These are phyloP conservation scores for Urechis unicinctus DNA, from an alignment of 2,888 invertebrate species.

Conservation along the genomic window DNA sequence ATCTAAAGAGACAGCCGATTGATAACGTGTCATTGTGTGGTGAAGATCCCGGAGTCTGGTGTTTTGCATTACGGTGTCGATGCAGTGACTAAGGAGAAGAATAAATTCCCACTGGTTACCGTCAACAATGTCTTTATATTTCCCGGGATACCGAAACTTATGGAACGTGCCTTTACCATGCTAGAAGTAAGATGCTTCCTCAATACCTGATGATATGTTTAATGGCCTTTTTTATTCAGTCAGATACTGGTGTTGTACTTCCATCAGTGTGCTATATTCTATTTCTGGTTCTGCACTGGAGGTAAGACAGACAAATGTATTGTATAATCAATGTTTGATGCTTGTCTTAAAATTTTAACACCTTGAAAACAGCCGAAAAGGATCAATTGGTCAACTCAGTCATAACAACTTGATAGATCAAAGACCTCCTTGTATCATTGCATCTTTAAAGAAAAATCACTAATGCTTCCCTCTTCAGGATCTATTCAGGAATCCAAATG, in stretches of 20 bases:
- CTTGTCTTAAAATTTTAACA: no score
- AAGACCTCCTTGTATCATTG: no score
- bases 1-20: no score
- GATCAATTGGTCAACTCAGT: no score
- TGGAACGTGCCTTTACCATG: conserved; percentile 51
- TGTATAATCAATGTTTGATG: no score
- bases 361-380: no score
- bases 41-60: conserved; percentile 52
- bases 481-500: conserved; percentile 38
- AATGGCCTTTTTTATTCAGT: no score
- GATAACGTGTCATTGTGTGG: conserved; percentile 5
- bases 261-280: not conserved
- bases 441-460: no score
- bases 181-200: conserved; percentile 32
- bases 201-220: no score
- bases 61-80: conserved; percentile 55
- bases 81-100: conserved; percentile 47
- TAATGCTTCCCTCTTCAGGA: no score
- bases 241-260: not conserved
- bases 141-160: conserved; percentile 63
- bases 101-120: conserved; percentile 53
- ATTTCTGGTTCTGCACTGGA: not conserved
- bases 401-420: no score
- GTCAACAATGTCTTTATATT: conserved; percentile 65
- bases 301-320: no score